Percentiles rank a stretch among this genome's conserved stretches.
These are phyloP conservation scores for Cyclargus thomasi DNA, from an alignment of 1,140 invertebrate genomes.

Conservation along the genomic window DNA sequence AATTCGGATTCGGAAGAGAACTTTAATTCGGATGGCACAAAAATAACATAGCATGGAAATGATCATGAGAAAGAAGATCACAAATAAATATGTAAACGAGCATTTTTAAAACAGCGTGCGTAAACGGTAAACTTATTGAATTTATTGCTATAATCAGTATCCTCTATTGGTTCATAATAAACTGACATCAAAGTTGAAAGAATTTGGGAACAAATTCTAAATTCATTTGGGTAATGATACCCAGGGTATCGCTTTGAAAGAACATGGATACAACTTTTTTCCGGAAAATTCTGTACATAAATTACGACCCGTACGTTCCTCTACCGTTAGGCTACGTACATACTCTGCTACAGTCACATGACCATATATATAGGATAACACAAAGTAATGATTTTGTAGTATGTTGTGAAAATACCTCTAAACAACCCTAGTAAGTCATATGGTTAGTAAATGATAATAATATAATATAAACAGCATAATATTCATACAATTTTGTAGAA, in stretches of 20 bases:
- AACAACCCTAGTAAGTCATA: too few species aligned
- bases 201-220: not conserved
- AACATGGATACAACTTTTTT: not conserved
- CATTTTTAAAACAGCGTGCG: not conserved
- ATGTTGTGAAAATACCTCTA: too few species aligned
- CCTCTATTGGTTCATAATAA: not conserved
- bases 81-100: not conserved
- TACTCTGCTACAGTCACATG: not conserved
- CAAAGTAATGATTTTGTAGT: too few species aligned
- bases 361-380: not conserved
- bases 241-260: conserved; percentile 2
- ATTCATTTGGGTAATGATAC: conserved; percentile 3
- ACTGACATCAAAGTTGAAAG: conserved; percentile 1
- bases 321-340: not conserved
- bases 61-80: not conserved
- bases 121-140: not conserved
- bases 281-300: conserved; percentile 3
- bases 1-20: too few species aligned
- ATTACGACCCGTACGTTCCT: not conserved
- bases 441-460: too few species aligned
- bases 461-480: too few species aligned
- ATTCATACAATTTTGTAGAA: too few species aligned
- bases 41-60: too few species aligned
- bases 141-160: conserved; percentile 1
- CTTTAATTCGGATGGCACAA: too few species aligned